Conservation (phyloP, 2,888 invertebrate species). For the Carabus problematicus region DNA sequence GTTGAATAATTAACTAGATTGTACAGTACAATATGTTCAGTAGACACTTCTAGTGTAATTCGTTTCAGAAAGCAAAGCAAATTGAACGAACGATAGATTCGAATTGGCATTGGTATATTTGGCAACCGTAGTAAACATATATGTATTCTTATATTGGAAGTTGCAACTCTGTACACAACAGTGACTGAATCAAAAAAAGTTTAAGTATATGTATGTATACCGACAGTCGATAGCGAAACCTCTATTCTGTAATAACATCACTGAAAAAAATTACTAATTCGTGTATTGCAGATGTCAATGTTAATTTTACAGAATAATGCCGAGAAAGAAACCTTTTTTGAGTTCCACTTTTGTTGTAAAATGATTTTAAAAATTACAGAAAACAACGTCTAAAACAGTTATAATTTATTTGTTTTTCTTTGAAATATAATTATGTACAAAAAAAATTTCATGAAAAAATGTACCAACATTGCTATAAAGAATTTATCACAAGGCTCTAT, state of each 20-base stretch:
- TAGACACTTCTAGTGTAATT: too few species aligned
- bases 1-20: too few species aligned
- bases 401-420: slow-evolving; percentile 37
- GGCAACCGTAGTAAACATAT: slow-evolving; percentile 22
- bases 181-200: slow-evolving; percentile 21
- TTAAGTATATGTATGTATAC: not conserved
- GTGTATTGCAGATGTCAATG: too few species aligned
- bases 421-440: slow-evolving; percentile 36
- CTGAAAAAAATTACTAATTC: too few species aligned
- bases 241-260: not conserved
- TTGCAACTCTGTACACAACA: slow-evolving; percentile 42
- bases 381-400: slow-evolving; percentile 30
- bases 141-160: slow-evolving; percentile 13
- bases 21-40: too few species aligned
- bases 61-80: slow-evolving; percentile 30
- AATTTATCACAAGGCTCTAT: slow-evolving; percentile 42
- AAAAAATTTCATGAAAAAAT: slow-evolving; percentile 38
- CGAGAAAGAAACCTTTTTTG: not conserved
- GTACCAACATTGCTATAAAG: slow-evolving; percentile 40
- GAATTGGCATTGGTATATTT: not conserved
- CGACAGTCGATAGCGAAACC: not conserved
- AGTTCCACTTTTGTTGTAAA: slow-evolving; percentile 35
- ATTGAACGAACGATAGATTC: not conserved
- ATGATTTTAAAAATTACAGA: slow-evolving; percentile 28
- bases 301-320: not conserved